Percentiles rank a stretch among this genome's conserved stretches.
Conservation (phyloP, 2,888 invertebrate species). For the Leptopilina drosophilae region DNA sequence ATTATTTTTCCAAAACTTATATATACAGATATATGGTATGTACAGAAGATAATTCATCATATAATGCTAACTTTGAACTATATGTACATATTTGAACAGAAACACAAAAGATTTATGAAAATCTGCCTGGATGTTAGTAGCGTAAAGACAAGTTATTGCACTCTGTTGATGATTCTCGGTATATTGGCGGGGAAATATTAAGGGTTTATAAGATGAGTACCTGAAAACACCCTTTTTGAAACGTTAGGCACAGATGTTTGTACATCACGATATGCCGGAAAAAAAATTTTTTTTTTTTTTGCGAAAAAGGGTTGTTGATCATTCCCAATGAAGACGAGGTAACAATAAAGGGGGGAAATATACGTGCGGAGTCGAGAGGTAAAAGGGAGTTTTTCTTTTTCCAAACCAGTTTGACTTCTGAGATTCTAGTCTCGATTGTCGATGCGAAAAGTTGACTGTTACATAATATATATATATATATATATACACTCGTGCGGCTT, state of each 20-base stretch:
- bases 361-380: slow-evolving; percentile 50
- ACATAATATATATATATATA: neutral
- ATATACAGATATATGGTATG: too few relatives aligned
- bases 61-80: slow-evolving; percentile 25
- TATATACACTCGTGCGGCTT: neutral
- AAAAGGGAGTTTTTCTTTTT: slow-evolving; percentile 52
- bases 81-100: slow-evolving; percentile 2
- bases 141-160: slow-evolving; percentile 7
- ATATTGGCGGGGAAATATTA: slow-evolving; percentile 1
- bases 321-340: slow-evolving; percentile 48
- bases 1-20: neutral
- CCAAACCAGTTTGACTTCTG: slow-evolving; percentile 52
- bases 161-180: neutral
- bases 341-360: too few relatives aligned
- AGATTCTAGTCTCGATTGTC: slow-evolving; percentile 28
- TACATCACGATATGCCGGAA: slow-evolving; percentile 44
- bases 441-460: slow-evolving; percentile 11
- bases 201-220: slow-evolving; percentile 2
- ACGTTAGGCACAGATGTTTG: slow-evolving; percentile 55
- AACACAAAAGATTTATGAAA: slow-evolving; percentile 16
- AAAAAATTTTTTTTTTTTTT: slow-evolving; percentile 41
- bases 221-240: slow-evolving; percentile 8
- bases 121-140: slow-evolving; percentile 4
- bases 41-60: neutral
- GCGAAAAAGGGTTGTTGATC: slow-evolving; percentile 41